Evolutionary conservation across 1,140 invertebrate species (phyloP).

Genomic region (Anastatus disparis): DNA sequence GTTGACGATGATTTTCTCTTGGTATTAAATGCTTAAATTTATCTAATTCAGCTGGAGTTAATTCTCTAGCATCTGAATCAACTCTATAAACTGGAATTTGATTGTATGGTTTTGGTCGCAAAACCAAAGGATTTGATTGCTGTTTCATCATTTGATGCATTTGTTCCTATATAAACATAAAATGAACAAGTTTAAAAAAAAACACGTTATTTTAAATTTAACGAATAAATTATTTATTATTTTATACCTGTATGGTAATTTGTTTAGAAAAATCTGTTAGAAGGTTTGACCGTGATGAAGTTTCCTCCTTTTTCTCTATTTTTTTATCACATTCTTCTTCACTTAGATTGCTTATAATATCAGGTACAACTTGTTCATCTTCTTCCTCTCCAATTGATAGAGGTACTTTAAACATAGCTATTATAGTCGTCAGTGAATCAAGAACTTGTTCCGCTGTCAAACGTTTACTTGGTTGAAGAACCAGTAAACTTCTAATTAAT

Average conservation of each 20-base stretch:
- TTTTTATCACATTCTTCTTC: slow-evolving; percentile 47
- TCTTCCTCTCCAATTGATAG: slow-evolving; percentile 52
- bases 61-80: slow-evolving; percentile 60
- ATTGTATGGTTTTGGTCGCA: slow-evolving; percentile 49
- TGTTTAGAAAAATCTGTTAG: slow-evolving; percentile 48
- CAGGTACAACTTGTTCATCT: slow-evolving; percentile 61
- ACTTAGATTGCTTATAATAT: slow-evolving; percentile 52
- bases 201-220: slow-evolving; percentile 6
- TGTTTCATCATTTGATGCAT: slow-evolving; percentile 55
- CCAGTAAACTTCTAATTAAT: slow-evolving; percentile 70
- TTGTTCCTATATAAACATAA: slow-evolving; percentile 49
- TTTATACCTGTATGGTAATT: slow-evolving; percentile 42
- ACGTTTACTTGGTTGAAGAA: slow-evolving; percentile 70
- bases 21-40: slow-evolving; percentile 60
- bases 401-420: slow-evolving; percentile 64
- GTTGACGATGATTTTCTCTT: slow-evolving; percentile 51
- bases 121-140: slow-evolving; percentile 47
- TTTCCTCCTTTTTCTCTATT: slow-evolving; percentile 36
- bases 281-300: slow-evolving; percentile 20
- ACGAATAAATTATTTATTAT: slow-evolving; percentile 1
- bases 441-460: slow-evolving; percentile 72
- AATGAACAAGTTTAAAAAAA: neutral
- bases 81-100: slow-evolving; percentile 63
- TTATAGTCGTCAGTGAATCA: slow-evolving; percentile 66
- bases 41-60: slow-evolving; percentile 59